phyloP scores from a whole-genome alignment of 2,888 invertebrate genomes.

The Neoaliturus tenellus region DNA sequence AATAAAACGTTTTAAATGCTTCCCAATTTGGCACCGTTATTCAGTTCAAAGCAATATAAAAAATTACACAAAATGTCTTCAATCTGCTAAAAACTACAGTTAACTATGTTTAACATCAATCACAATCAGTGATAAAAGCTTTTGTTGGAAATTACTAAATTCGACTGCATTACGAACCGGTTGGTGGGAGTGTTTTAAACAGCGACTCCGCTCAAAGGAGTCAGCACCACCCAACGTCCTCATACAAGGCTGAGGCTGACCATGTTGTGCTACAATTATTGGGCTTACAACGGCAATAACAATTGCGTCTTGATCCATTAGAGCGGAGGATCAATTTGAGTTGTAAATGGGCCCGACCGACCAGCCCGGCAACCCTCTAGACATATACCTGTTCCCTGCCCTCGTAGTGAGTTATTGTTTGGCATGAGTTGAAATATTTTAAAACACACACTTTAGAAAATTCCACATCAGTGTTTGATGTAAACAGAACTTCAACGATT shows the following conservation, averaged over 20 bases:
- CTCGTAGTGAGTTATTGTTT: no score
- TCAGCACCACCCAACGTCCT: neutral
- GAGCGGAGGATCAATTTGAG: constrained; percentile 15
- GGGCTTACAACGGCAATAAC: constrained; percentile 16
- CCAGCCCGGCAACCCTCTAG: neutral
- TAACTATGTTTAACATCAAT: neutral
- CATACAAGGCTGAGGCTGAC: neutral
- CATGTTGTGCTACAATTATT: constrained; percentile 9
- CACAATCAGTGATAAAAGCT: constrained; percentile 9
- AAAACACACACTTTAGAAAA: no score
- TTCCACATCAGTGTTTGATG: no score
- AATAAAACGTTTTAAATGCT: neutral
- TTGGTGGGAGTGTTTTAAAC: constrained; percentile 2
- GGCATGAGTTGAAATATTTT: no score
- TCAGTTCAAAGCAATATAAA: neutral
- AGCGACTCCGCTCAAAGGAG: neutral
- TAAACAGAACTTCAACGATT: no score
- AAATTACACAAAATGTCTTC: neutral
- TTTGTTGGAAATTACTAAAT: constrained; percentile 5
- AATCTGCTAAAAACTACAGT: neutral
- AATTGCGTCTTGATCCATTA: constrained; percentile 27
- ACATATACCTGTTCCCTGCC: neutral
- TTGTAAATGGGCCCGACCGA: constrained; percentile 1
- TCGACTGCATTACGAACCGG: neutral
- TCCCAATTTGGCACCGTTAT: neutral